phyloP scores from a whole-genome alignment of 2,797 vertebrate species.

The Kryptopterus vitreolus region DNA sequence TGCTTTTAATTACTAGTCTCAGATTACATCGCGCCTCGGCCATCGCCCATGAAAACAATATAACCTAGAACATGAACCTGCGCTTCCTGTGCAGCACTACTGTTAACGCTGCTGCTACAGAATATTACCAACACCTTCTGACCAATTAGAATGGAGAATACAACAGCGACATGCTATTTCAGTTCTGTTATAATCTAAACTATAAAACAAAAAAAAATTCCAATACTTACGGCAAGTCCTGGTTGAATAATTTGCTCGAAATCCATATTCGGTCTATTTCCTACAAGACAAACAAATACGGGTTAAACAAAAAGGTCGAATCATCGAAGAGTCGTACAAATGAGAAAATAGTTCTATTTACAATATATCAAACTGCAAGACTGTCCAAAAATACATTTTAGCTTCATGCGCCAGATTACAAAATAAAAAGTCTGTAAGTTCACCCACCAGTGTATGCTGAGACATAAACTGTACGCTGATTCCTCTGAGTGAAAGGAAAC shows the following conservation, averaged over 20 bases:
- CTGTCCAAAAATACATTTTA: too few species aligned
- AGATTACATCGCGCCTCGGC: background rate
- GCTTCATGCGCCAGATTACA: too few species aligned
- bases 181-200: background rate
- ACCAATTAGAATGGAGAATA: background rate
- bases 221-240: conserved; percentile 88
- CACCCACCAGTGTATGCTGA: conserved; percentile 89
- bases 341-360: too few species aligned
- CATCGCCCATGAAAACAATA: background rate
- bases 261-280: conserved; percentile 96
- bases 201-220: background rate
- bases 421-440: background rate
- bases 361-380: background rate
- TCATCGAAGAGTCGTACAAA: too few species aligned
- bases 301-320: too few species aligned
- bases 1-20: background rate
- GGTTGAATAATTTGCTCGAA: conserved; percentile 90
- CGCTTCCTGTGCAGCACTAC: background rate
- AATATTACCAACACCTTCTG: background rate
- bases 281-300: conserved; percentile 72
- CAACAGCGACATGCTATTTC: background rate
- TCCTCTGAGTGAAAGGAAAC: conserved; percentile 87
- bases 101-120: background rate
- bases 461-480: conserved; percentile 89
- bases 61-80: background rate